Evolutionary conservation across 2,888 invertebrate species (phyloP).

Genomic region (Metellina segmentata): DNA sequence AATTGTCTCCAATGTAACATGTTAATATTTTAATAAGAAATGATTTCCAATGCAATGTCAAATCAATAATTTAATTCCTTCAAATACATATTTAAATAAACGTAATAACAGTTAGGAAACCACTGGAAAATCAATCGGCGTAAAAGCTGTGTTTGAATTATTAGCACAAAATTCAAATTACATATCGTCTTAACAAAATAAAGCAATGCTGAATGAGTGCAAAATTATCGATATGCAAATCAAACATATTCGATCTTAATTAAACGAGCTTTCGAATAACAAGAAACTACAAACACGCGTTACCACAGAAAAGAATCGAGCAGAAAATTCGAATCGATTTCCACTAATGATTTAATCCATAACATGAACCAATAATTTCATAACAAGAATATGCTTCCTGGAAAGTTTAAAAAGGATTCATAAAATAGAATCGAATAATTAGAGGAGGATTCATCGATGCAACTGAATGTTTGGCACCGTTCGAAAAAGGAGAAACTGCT

Average conservation of each 20-base stretch:
- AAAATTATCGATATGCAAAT: neutral
- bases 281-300: neutral
- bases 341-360: constrained; percentile 30
- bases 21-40: too few relatives aligned
- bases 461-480: neutral
- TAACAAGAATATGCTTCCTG: constrained; percentile 2
- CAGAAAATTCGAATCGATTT: constrained; percentile 21
- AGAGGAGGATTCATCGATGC: neutral
- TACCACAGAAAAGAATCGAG: neutral
- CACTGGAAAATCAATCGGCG: too few relatives aligned
- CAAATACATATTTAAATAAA: too few relatives aligned
- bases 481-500: neutral
- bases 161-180: too few relatives aligned
- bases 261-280: neutral
- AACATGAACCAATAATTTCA: constrained; percentile 3
- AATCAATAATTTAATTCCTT: too few relatives aligned
- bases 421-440: constrained; percentile 26
- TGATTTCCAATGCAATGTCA: too few relatives aligned
- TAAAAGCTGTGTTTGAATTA: too few relatives aligned
- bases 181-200: too few relatives aligned
- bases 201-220: neutral
- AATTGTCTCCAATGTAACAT: too few relatives aligned
- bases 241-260: neutral
- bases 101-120: too few relatives aligned
- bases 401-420: constrained; percentile 18